Conservation (phyloP, 2,888 invertebrate genomes). For the Notodonta dromedarius region DNA sequence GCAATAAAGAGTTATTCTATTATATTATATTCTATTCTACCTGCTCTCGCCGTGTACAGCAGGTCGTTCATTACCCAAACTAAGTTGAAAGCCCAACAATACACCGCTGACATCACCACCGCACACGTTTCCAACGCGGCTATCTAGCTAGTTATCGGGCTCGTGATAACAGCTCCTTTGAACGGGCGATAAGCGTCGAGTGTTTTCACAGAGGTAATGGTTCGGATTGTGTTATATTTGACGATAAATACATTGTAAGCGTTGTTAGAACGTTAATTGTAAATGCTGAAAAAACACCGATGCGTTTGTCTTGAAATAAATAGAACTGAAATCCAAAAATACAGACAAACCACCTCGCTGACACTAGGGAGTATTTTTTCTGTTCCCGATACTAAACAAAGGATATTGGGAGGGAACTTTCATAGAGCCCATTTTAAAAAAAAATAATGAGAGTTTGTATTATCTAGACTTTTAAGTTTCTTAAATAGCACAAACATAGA, state of each 20-base stretch:
- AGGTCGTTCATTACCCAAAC: neutral
- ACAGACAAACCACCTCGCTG: too few relatives aligned
- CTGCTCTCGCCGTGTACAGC: too few relatives aligned
- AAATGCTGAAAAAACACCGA: neutral
- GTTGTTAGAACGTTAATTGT: neutral
- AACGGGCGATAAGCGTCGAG: slow-evolving; percentile 25
- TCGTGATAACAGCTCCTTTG: slow-evolving; percentile 33
- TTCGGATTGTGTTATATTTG: slow-evolving; percentile 8
- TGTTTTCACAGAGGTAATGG: slow-evolving; percentile 26
- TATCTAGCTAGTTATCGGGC: slow-evolving; percentile 32
- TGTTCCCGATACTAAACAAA: too few relatives aligned
- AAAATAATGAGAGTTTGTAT: too few relatives aligned
- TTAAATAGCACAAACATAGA: too few relatives aligned
- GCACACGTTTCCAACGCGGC: slow-evolving; percentile 27
- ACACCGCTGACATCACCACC: slow-evolving; percentile 28
- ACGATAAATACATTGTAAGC: slow-evolving; percentile 15
- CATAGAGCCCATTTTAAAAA: too few relatives aligned
- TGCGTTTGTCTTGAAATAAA: too few relatives aligned
- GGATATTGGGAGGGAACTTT: too few relatives aligned
- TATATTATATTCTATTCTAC: too few relatives aligned
- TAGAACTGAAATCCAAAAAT: neutral
- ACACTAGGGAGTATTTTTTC: too few relatives aligned
- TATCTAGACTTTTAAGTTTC: too few relatives aligned
- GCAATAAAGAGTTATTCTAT: too few relatives aligned
- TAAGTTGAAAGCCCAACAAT: neutral